Percentiles rank a stretch among this genome's conserved stretches.
Conservation (phyloP, 1,140 invertebrate genomes). For the Brachionus manjavacas region DNA sequence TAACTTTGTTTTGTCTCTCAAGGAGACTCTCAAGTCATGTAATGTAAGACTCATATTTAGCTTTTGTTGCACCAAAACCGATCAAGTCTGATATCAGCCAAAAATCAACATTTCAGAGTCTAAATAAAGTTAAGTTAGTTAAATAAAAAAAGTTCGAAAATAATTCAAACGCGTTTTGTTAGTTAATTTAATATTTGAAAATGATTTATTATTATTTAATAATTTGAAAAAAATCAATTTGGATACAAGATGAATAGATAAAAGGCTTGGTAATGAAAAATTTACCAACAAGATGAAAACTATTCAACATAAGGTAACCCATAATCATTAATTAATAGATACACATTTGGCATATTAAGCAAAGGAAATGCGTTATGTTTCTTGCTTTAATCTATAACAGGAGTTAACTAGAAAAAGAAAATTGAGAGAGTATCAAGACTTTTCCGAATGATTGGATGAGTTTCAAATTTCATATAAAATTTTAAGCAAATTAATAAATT, state of each 20-base stretch:
- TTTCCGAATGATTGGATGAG: background rate
- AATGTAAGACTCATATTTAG: constrained; percentile 3
- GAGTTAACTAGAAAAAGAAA: background rate
- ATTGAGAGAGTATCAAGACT: background rate
- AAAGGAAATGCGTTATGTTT: background rate
- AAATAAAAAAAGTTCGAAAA: background rate
- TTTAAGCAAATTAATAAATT: background rate
- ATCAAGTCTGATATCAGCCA: background rate
- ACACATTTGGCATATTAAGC: constrained; percentile 30
- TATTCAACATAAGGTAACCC: constrained; percentile 9
- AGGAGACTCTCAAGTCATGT: constrained; percentile 31
- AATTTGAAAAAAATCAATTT: background rate
- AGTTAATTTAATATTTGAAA: background rate
- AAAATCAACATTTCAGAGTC: background rate
- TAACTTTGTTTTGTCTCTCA: constrained; percentile 2
- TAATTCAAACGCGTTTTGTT: background rate
- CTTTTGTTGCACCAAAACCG: background rate
- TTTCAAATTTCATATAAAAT: constrained; percentile 1
- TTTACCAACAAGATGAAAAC: background rate
- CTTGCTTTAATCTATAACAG: background rate
- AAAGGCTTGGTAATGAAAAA: background rate
- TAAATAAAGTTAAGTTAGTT: background rate
- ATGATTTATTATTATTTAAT: background rate
- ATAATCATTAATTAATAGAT: constrained; percentile 18
- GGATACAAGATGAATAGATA: background rate